Base-by-base conservation (phyloP, 2,797 vertebrate species). In the Corythornis leucogaster region DNA sequence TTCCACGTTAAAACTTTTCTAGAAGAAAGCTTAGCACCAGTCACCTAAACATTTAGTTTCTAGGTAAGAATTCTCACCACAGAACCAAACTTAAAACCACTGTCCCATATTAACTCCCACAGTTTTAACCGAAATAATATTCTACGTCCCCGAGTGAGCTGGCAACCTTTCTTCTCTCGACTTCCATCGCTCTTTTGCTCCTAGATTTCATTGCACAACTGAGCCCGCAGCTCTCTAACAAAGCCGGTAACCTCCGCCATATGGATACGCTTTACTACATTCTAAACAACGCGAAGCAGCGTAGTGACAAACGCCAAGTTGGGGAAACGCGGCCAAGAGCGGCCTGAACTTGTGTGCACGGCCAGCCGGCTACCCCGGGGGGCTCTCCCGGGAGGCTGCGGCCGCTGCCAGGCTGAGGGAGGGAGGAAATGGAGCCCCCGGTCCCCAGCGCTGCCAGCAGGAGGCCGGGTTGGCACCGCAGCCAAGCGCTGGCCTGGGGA, bases 401-500 rank as follows among this genome's bases (percentile, higher is more conserved):
- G 84, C 35, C 62, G 55, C 61, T 13, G 2, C 33, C 9, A 5
- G 40, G 35, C n/a, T 7, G 20, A 1, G 59, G 58, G 31, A 55
- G 66, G 51, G 61, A 70, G 43, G 84, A 77, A 91, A 88, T 40
- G 70, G 92, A 91, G 80, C 53, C 84, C 92, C 59, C 64, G 17
- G 18, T 15, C 58, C 69, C 3, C 1, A 2, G 63, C 62, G n/a
- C 35, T 8, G 50, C 74, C 79, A 66, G 70, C 75, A 58, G 63
- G 63, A 83, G 62, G 21, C 80, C 11, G 63, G 18, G 28, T 2
- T 40, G 73, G 61, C 51, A 40, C 31, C 48, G 31, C 84, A 63
- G 77, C 79, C 59, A 18, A 38, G 63, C 40, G 20, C 57, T 10
- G 80, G 69, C 68, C 59, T 6, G 80, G 45, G 55, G 48, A 71